Base-by-base conservation (phyloP, 2,888 invertebrate species). In the Lasioglossum zephyrum region DNA sequence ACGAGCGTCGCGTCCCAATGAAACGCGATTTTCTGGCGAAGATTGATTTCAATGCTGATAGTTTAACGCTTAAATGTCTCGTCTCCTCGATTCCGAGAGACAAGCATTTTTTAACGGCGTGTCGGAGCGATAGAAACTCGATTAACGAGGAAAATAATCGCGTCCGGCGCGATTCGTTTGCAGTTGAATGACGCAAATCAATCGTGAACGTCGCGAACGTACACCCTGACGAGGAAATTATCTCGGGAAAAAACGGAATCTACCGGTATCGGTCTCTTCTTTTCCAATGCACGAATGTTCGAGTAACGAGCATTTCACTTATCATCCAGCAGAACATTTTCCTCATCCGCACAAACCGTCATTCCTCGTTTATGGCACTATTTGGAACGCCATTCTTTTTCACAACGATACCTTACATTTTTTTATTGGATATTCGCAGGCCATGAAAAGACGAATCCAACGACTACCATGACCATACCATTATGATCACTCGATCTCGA, bases 101-200 rank as follows among this genome's bases (percentile, higher is more conserved):
- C 31, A n/a, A 39, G 49, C 31, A 47, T 75, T 82, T 82, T 66
- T 74, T 41, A 36, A 47, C n/a, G 72, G 16, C 41, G 75, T 36
- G 22, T 16, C 16, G 49, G 60, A 70, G n/a, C 36, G 47, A 41
- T 47, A 53, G 69, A 70, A 76, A 53, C 69, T 26, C 69, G 53
- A 76, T 53, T 73, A 53, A 82, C 70, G 70, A 47, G 70, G 75
- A 57, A 76, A 73, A 73, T 72, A 83, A 83, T 83, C 81, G 60
- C 49, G 13, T 41, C 60, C 60, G 53, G 63, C 31, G 31, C 79
- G 82, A 79, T 66, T 66, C 82, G 31, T 66, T 79, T 69, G 53
- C 73, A 53, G 41, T 6, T 36, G 13, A 79, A 79, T 73, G 66
- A 81, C 57, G n/a, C 69, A 26, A 77, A 77, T 77, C 69, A 77